Evolutionary conservation across 2,888 invertebrate genomes (phyloP).

Genomic region (Amphipoea oculea): DNA sequence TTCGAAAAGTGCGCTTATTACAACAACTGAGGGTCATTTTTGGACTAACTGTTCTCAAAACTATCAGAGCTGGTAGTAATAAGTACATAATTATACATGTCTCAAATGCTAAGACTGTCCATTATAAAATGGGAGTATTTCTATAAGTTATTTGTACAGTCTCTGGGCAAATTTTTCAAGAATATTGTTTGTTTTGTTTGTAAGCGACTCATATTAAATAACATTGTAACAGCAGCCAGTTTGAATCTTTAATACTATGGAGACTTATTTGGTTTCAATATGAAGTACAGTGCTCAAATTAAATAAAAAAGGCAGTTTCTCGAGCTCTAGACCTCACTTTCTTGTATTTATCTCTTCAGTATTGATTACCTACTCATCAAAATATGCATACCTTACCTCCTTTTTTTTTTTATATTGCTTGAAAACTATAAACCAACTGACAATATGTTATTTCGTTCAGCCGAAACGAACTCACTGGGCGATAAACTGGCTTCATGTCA

Average conservation of each 20-base stretch:
- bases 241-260: background rate
- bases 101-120: slow-evolving; percentile 39
- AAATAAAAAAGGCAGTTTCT: slow-evolving; percentile 18
- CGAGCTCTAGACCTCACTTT: background rate
- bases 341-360: slow-evolving; percentile 12
- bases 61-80: background rate
- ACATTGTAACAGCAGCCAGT: background rate
- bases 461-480: background rate
- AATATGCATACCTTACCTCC: background rate
- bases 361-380: background rate
- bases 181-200: slow-evolving; percentile 35
- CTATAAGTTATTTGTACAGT: slow-evolving; percentile 34
- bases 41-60: background rate
- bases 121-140: slow-evolving; percentile 31
- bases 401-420: background rate
- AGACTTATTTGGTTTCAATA: background rate
- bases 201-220: slow-evolving; percentile 22
- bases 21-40: background rate
- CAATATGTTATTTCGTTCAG: background rate
- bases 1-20: slow-evolving; percentile 30
- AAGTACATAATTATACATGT: slow-evolving; percentile 27
- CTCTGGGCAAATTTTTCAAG: slow-evolving; percentile 19
- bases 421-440: background rate
- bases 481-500: background rate
- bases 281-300: background rate